Base-by-base conservation (phyloP, 2,888 invertebrate species). In the Salticus scenicus region DNA sequence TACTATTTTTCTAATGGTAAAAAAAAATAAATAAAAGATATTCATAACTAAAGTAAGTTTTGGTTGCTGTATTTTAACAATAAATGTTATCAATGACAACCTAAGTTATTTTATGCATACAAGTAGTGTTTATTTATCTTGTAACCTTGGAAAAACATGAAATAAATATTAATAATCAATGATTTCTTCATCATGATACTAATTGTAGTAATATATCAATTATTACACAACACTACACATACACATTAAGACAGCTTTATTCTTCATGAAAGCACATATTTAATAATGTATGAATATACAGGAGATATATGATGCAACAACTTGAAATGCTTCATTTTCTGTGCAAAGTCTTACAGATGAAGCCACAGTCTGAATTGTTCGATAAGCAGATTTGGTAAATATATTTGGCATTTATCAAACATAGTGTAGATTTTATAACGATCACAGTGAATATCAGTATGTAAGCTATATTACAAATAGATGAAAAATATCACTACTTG, bases 401-500 rank as follows among this genome's bases (percentile, higher is more conserved):
- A n/a, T n/a, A 70, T 75, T 81, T 75, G 81, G 75, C 75, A 71
- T 64, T 63, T 67, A 28, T 30, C 37, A 37, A 24, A 33, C 28
- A 37, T 14, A 17, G 28, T 41, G 67, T 57, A 74, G 27, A 51
- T 33, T 72, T n/a, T 37, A 37, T 33, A 17, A 33, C 47, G 71
- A 79, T 75, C 57, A 41, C 30, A 71, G 63, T 64, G 28, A 72
- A 71, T 63, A 79, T 37, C 63, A 70, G 69, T 75, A 75, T n/a
- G 64, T 75, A 51, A 67, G 42, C 70, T 81, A 81, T 75, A 66
- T 70, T 81, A 81, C 75, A 75, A 57, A 81, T 42, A 81, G 63
- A 63, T 80, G 75, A 75, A 75, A 75, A 75, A 75, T 81, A 67
- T 81, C 75, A 81, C 74, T 79, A 79, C 33, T 28, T 47, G 75